Base-by-base conservation (phyloP, 1,140 invertebrate species). In the Meloidogyne floridensis region DNA sequence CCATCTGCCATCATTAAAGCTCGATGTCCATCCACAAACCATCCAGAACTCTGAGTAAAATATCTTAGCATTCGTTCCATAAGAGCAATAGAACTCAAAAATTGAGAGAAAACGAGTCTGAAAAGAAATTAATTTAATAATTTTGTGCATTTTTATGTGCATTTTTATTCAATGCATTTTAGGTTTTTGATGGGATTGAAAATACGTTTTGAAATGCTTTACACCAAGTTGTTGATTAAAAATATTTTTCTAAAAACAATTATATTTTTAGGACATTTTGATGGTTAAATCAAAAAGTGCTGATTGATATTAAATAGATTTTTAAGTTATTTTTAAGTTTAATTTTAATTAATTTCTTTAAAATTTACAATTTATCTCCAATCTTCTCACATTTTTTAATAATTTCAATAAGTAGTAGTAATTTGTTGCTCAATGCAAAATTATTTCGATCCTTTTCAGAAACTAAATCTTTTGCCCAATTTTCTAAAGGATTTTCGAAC, bases 321-420 rank as follows among this genome's bases (percentile, higher is more conserved):
- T 32, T 32, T 32, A 32, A 32, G 32, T 32, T 32, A 32, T 32
- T 32, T 32, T 32, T 32, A 32, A 32, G 2, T 32, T 32, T 32
- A 32, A 32, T 32, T 32, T 32, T 32, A 47, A 32, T 56, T 8
- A 69, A 47, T 18, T 10, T 20, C 1, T 59, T 2, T 73, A 13
- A 54, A 54, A 89, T 91, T 89, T 87, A 92, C 91, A 92, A 87
- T 90, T 92, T 92, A 84, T 92, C 92, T 18, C 92, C 92, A 83
- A 91, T 92, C 74, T 91, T 89, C 83, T 91, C 91, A 86, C 91
- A 92, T 88, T 91, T 91, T 54, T 88, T 89, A 3, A 92, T 87
- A 76, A 92, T 92, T 77, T 91, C 84, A 90, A 90, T 43, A 5
- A 92, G 86, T 10, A 92, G 82, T 0, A 89, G 78, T 0, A 92